Conservation (phyloP, 2,888 invertebrate genomes). For the Salticus scenicus region DNA sequence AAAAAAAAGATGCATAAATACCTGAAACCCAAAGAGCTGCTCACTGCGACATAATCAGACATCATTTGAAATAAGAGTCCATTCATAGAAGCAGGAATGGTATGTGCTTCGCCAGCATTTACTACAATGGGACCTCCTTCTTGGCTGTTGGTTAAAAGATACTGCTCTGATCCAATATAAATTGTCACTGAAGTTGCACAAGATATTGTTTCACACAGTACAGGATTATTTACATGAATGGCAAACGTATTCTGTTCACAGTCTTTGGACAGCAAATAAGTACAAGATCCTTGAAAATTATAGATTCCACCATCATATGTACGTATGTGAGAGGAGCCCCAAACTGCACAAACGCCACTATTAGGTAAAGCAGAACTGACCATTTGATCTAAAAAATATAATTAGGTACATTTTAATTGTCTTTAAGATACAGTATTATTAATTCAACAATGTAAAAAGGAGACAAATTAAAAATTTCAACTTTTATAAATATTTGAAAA, state of each 20-base stretch:
- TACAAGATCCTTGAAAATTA: constrained; percentile 84
- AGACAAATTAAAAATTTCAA: too few relatives aligned
- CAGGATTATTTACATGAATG: constrained; percentile 80
- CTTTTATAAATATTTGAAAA: too few relatives aligned
- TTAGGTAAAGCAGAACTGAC: constrained; percentile 15
- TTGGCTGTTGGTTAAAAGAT: constrained; percentile 73
- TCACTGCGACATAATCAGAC: constrained; percentile 82
- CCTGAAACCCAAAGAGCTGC: constrained; percentile 79
- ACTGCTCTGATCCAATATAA: constrained; percentile 84
- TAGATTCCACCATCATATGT: constrained; percentile 88
- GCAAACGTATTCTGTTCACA: constrained; percentile 82
- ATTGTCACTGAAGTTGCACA: constrained; percentile 80
- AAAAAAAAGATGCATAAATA: too few relatives aligned
- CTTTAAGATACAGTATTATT: too few relatives aligned
- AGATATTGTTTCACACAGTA: constrained; percentile 78
- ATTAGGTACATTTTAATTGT: too few relatives aligned
- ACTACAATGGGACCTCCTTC: constrained; percentile 79
- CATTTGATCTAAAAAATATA: neutral
- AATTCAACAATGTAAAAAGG: too few relatives aligned
- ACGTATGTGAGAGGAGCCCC: constrained; percentile 88
- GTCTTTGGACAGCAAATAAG: constrained; percentile 85
- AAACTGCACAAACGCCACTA: constrained; percentile 83
- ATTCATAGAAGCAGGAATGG: constrained; percentile 84
- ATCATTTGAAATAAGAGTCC: constrained; percentile 85
- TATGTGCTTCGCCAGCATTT: constrained; percentile 79